Base-by-base conservation (phyloP, 1,140 invertebrate genomes). In the Samia ricini region DNA sequence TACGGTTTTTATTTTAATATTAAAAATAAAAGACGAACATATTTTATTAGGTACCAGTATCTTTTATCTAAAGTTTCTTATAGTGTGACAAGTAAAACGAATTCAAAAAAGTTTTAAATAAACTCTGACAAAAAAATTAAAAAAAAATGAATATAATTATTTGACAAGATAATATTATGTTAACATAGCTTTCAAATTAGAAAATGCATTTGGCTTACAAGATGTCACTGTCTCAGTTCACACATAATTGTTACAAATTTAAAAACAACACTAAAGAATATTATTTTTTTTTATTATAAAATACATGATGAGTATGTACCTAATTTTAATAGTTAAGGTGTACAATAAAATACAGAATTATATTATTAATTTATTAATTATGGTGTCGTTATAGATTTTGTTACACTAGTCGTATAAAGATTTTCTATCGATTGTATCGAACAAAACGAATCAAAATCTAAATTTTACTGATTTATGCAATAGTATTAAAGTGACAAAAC, bases 321-420 rank as follows among this genome's bases (percentile, higher is more conserved):
- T 42, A 42, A 52, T 52, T 52, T 52, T 52, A 52, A 22, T 52
- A 21, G 22, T 20, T 57, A 57, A 36, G 56, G 26, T 57, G 54
- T 56, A 56, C 26, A 18, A 29, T 56, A 12, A 24, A 57, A 57
- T 57, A 36, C 19, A n/a, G 18, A 57, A 42, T 8, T 33, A 57
- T 33, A 36, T n/a, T 18, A 20, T 20, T 61, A 55, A 55, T 61
- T 61, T 56, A 57, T 61, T 61, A 56, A 61, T 52, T 66, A 51
- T 36, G n/a, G n/a, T 64, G 64, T 70, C 63, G 58, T 70, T 70
- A 60, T 57, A 26, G 26, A 57, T 57, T 56, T 56, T 61, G 66
- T 61, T 68, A 68, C 59, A 36, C 66, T 69, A 69, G 67, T 69
- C 67, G 64, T 64, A 56, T 42, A 61, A 49, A 52, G 26, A 29